phyloP scores from a whole-genome alignment of 2,797 vertebrate genomes.

The Sebastes itinus region DNA sequence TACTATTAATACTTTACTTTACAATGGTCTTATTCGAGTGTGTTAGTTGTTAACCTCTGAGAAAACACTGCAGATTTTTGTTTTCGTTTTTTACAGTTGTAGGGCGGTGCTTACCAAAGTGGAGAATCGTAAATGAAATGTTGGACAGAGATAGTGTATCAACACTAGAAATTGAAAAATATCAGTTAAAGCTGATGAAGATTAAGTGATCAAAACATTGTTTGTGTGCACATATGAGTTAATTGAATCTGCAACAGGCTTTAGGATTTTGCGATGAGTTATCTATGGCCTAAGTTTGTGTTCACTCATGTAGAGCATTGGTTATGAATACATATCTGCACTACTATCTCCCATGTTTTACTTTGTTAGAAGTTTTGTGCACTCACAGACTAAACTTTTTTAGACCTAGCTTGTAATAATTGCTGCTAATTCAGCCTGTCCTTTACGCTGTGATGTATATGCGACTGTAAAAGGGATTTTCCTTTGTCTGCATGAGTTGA shows the following conservation, averaged over 20 bases:
- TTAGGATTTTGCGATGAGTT: slow-evolving; percentile 13
- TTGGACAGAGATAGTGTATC: not conserved
- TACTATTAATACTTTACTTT: slow-evolving; percentile 26
- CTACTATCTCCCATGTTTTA: not conserved
- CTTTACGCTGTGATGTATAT: slow-evolving; percentile 17
- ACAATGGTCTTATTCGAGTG: slow-evolving; percentile 23
- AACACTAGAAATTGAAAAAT: not conserved
- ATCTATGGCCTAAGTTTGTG: not conserved
- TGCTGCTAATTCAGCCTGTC: slow-evolving; percentile 15
- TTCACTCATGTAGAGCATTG: not conserved
- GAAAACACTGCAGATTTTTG: not conserved
- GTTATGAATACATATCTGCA: not conserved
- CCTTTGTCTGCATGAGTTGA: slow-evolving; percentile 59
- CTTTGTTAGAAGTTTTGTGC: not conserved
- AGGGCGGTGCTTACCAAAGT: not conserved
- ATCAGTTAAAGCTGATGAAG: not conserved
- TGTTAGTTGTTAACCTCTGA: slow-evolving; percentile 16
- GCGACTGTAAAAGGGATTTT: slow-evolving; percentile 59
- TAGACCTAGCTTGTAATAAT: slow-evolving; percentile 7
- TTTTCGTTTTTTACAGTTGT: not conserved
- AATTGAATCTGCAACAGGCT: not conserved
- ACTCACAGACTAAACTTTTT: slow-evolving; percentile 11
- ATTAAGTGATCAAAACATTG: not conserved
- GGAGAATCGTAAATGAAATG: not conserved
- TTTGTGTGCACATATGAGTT: not conserved